Base-by-base conservation (phyloP, 2,113 vertebrate genomes). In the Lanius collurio region DNA sequence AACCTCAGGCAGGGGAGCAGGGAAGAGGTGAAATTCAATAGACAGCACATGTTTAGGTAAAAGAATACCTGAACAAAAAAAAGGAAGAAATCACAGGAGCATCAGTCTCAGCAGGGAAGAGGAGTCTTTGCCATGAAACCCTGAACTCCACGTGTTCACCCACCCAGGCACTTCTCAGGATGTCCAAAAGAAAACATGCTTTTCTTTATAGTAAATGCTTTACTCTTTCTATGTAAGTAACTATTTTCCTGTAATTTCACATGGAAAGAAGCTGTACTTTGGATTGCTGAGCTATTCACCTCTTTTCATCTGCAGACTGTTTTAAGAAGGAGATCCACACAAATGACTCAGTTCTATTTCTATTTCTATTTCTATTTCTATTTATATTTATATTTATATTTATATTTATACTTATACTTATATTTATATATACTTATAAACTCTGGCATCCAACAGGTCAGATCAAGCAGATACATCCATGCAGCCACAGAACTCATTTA, bases 261-360 rank as follows among this genome's bases (percentile, higher is more conserved):
- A 50, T 22, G 11, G 41, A 33, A 92, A 75, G 59, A 78, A 88
- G 31, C 5, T 10, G 4, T 50, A 26, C 46, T 46, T 63, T 71
- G 49, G 2, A 17, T 44, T 47, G 19, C 21, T 87, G 63, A 70
- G 50, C 13, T 63, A 33, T 22, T 79, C 47, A 56, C 15, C 13
- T 68, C n/a, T 26, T 92, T 65, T 65, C 70, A 55, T 21, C 22
- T 62, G 57, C 59, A 76, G 24, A 21, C 46, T 79, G 7, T 42
- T 91, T 84, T 33, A 31, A n/a, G 35, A 42, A 70, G 42, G 44
- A 64, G 14, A 44, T 59, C 20, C 46, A 75, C 21, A 28, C 4
- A 13, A 88, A 46, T 0, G 0, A n/a, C 15, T 71, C 28, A 17
- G 5, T 41, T 37, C 2, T 30, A 39, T 7, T 17, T 17, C 17